These are phyloP conservation scores for Osmerus eperlanus DNA, from an alignment of 2,113 vertebrate species.

Conservation along the genomic window DNA sequence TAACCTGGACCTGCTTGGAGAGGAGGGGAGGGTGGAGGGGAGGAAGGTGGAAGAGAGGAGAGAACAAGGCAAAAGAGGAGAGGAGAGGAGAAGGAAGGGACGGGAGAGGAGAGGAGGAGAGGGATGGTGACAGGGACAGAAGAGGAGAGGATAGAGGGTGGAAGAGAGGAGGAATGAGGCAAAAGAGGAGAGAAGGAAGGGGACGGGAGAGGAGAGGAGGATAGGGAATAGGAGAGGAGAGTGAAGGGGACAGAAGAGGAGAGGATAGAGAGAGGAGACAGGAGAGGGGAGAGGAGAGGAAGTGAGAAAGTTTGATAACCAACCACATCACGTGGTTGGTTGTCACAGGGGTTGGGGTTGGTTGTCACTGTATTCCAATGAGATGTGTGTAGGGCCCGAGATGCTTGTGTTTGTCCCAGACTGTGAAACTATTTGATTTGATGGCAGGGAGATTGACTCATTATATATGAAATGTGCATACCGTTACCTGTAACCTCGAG, in stretches of 20 bases:
- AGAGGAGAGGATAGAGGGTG: conserved; percentile 8
- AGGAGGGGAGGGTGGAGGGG: conserved; percentile 4
- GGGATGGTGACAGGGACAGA: background rate
- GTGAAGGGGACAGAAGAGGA: conserved; percentile 5
- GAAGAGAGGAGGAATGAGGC: no score
- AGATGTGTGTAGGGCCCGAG: no score
- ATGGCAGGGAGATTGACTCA: no score
- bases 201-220: conserved; percentile 11
- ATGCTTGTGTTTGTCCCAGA: no score
- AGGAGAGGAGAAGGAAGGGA: background rate
- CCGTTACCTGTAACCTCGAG: no score
- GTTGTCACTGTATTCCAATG: no score
- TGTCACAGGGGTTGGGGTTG: no score
- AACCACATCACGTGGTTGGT: no score
- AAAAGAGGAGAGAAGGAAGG: conserved; percentile 21
- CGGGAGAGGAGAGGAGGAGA: conserved; percentile 11
- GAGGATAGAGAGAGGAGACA: conserved; percentile 14
- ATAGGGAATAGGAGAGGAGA: conserved; percentile 21
- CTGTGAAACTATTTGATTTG: no score
- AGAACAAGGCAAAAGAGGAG: conserved; percentile 22
- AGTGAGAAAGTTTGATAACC: no score
- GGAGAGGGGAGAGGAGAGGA: conserved; percentile 5
- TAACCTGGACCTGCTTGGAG: background rate
- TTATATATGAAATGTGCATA: no score
- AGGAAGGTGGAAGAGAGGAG: background rate